A percentile compares a stretch with the other conserved stretches of the same genome.
Conservation (phyloP, 2,888 invertebrate species). For the Andrena hattorfiana region DNA sequence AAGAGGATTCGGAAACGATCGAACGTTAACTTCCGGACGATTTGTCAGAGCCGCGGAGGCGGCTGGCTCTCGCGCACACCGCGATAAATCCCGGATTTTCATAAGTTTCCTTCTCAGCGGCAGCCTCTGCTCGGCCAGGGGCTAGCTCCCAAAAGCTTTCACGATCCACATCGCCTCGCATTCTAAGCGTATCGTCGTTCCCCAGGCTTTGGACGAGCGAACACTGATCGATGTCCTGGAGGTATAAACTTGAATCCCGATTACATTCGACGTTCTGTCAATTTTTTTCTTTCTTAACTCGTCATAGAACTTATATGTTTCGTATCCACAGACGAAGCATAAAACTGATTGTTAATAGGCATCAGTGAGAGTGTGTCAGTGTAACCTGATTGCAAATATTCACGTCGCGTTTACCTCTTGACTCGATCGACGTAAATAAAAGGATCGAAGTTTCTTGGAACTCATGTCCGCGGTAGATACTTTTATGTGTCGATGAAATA, state of each 20-base stretch:
- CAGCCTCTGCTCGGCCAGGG: constrained; percentile 7
- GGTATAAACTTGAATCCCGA: neutral
- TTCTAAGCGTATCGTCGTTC: constrained; percentile 18
- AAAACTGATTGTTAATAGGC: too few relatives aligned
- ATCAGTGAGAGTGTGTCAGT: too few relatives aligned
- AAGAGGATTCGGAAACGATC: constrained; percentile 67
- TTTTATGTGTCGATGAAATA: too few relatives aligned
- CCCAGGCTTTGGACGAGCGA: neutral
- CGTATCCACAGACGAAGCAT: too few relatives aligned
- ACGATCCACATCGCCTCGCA: constrained; percentile 27
- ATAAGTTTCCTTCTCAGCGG: constrained; percentile 70
- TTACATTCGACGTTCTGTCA: neutral
- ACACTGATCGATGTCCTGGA: neutral
- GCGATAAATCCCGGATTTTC: constrained; percentile 79
- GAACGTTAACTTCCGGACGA: constrained; percentile 81
- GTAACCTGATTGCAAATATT: too few relatives aligned
- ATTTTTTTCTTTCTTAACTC: neutral
- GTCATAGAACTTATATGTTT: too few relatives aligned
- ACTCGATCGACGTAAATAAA: too few relatives aligned
- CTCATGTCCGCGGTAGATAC: too few relatives aligned
- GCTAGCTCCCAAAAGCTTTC: constrained; percentile 35
- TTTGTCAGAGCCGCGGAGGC: constrained; percentile 76
- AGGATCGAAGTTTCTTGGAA: too few relatives aligned
- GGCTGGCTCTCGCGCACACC: constrained; percentile 65
- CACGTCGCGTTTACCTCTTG: too few relatives aligned